Percentiles rank a stretch among this genome's conserved stretches.
phyloP scores from a whole-genome alignment of 2,113 vertebrate genomes.

The Psilopsiagon aurifrons region DNA sequence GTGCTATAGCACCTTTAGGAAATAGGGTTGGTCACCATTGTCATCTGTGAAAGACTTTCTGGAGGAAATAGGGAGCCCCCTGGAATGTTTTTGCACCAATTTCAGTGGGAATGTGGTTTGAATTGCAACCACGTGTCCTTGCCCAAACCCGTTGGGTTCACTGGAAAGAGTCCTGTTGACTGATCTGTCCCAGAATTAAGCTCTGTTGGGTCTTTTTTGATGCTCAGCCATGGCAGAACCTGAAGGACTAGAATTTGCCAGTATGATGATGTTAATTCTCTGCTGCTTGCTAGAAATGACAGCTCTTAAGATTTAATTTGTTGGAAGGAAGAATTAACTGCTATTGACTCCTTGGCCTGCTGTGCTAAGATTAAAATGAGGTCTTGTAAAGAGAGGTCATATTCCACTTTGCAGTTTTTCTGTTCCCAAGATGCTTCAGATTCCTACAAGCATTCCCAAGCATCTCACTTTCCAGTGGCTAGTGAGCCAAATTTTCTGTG shows the following conservation, averaged over 20 bases:
- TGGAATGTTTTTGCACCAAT: neutral
- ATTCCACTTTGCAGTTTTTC: neutral
- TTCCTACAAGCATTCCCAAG: neutral
- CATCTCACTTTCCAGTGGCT: neutral
- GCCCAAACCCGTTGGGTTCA: neutral
- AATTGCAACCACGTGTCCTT: rapidly evolving
- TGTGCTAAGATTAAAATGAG: neutral
- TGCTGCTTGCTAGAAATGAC: neutral
- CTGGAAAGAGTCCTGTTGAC: neutral
- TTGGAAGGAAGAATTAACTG: neutral
- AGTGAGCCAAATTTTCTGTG: neutral
- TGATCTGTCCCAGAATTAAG: neutral
- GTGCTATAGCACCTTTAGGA: neutral
- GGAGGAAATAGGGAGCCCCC: neutral
- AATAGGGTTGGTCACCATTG: neutral
- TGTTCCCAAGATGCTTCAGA: neutral
- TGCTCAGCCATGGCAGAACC: neutral
- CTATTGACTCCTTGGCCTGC: neutral
- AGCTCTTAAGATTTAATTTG: constrained; percentile 4
- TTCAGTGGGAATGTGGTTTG: neutral
- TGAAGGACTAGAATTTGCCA: neutral
- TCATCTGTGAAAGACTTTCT: neutral
- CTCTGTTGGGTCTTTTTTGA: neutral
- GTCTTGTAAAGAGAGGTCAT: neutral
- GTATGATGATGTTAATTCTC: neutral